Percentiles rank a stretch among this genome's conserved stretches.
phyloP scores from a whole-genome alignment of 2,797 vertebrate genomes.

The Enteromius fasciolatus region DNA sequence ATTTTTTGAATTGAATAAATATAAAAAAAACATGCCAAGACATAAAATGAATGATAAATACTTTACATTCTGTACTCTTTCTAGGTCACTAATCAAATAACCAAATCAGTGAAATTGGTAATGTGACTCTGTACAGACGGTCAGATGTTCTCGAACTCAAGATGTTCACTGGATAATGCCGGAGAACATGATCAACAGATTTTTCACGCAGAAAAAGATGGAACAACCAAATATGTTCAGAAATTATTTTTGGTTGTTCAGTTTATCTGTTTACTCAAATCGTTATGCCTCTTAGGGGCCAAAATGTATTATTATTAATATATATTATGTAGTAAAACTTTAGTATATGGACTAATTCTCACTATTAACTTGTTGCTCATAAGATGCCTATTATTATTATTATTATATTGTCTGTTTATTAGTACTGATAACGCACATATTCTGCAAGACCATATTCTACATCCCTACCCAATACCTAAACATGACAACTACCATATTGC shows the following conservation, averaged over 20 bases:
- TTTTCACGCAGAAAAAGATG: neutral
- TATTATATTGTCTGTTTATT: neutral
- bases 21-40: neutral
- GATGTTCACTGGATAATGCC: neutral
- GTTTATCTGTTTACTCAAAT: neutral
- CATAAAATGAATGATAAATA: neutral
- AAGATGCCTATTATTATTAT: no score
- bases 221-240: neutral
- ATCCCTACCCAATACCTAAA: no score
- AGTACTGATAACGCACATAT: neutral
- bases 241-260: neutral
- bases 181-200: neutral
- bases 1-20: neutral
- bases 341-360: no score
- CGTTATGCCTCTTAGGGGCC: neutral
- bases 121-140: neutral
- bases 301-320: neutral
- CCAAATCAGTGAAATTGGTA: neutral
- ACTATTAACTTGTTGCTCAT: no score
- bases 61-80: neutral
- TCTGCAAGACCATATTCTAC: neutral
- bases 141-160: conserved; percentile 13
- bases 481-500: no score
- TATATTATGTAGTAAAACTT: neutral
- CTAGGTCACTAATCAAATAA: neutral